Evolutionary conservation across 1,140 invertebrate species (phyloP).

Genomic region (Drosophila suzukii): DNA sequence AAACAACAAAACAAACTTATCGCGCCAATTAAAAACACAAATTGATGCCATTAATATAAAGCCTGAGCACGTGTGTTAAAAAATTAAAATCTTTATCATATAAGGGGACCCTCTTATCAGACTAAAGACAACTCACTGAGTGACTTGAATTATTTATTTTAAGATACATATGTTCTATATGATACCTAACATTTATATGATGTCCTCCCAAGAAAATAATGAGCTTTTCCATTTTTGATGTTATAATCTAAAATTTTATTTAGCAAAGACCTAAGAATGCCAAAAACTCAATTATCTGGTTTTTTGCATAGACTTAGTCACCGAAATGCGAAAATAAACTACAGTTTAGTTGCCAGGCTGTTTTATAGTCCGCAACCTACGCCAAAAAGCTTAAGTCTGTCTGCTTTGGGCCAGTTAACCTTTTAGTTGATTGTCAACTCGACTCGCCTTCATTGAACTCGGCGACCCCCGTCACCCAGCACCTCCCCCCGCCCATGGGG

Average conservation of each 20-base stretch:
- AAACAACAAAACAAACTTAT: background rate
- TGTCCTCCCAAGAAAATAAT: background rate
- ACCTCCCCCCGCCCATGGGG: background rate
- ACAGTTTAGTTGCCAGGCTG: conserved; percentile 9
- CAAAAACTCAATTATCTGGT: background rate
- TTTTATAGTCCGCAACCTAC: conserved; percentile 38
- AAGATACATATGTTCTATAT: too few relatives aligned
- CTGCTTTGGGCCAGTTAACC: conserved; percentile 39
- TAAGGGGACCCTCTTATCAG: background rate
- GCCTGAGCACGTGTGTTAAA: background rate
- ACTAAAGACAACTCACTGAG: background rate
- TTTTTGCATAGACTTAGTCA: background rate
- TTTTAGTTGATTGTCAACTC: conserved; percentile 53
- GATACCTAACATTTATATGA: too few relatives aligned
- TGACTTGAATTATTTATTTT: too few relatives aligned
- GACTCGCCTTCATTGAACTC: conserved; percentile 36
- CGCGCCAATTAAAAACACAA: background rate
- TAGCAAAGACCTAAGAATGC: background rate
- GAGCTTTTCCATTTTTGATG: background rate
- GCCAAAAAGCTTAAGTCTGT: conserved; percentile 31
- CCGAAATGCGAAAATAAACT: conserved; percentile 6
- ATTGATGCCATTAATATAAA: conserved; percentile 1
- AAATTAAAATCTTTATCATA: background rate
- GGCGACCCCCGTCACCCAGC: background rate
- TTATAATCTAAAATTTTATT: background rate